Percentiles rank a stretch among this genome's conserved stretches.
Evolutionary conservation across 2,113 vertebrate species (phyloP).

Genomic region (Camelus dromedarius): DNA sequence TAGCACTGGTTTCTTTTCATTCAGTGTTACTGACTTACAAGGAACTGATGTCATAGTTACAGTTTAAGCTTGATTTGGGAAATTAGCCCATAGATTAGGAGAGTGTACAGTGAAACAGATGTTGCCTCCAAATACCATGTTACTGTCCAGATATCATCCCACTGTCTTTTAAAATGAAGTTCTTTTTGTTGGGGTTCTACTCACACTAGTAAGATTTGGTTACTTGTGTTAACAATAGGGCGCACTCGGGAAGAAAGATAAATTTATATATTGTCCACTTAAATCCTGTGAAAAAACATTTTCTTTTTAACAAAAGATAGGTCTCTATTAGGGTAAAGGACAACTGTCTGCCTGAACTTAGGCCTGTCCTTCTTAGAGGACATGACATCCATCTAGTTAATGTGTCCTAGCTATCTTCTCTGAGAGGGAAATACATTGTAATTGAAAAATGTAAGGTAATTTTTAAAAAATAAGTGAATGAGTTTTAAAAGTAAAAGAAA

Average conservation of each 20-base stretch:
- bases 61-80: neutral
- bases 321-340: conserved; percentile 70
- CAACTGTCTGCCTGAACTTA: conserved; percentile 31
- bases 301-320: conserved; percentile 73
- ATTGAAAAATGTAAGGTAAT: conserved; percentile 80
- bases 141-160: neutral
- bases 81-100: neutral
- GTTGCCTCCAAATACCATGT: neutral
- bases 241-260: conserved; percentile 25
- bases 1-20: neutral
- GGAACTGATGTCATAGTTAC: neutral
- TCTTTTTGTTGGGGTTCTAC: conserved; percentile 25
- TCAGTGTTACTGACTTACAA: neutral
- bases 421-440: conserved; percentile 74
- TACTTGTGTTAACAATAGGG: neutral
- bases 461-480: conserved; percentile 82
- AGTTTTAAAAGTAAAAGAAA: conserved; percentile 87
- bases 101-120: neutral
- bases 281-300: conserved; percentile 67
- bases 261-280: conserved; percentile 71
- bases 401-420: conserved; percentile 67
- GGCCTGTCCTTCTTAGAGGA: conserved; percentile 68
- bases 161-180: conserved; percentile 38
- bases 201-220: conserved; percentile 33
- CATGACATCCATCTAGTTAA: conserved; percentile 74